Percentiles rank a stretch among this genome's conserved stretches.
Conservation (phyloP, 2,888 invertebrate genomes). For the Andrena flavipes region DNA sequence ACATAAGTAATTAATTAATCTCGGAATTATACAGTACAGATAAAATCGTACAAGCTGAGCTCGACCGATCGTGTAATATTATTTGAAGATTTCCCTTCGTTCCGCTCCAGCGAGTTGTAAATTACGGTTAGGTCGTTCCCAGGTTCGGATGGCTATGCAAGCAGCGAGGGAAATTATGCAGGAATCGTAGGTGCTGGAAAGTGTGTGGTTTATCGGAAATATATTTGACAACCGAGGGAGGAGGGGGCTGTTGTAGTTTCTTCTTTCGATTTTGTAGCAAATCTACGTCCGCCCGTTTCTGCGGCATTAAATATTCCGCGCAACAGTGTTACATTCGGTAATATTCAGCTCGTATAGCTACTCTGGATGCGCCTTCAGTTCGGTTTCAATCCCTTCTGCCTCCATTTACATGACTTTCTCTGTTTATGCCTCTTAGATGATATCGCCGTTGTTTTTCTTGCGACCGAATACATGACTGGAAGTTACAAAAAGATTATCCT, state of each 20-base stretch:
- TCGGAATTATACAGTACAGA: conserved; percentile 46
- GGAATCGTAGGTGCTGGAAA: too few relatives aligned
- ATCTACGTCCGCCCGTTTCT: conserved; percentile 17
- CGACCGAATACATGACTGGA: conserved; percentile 39
- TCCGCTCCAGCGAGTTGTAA: not conserved
- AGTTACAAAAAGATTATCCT: conserved; percentile 15
- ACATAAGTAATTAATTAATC: conserved; percentile 64
- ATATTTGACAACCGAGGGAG: not conserved
- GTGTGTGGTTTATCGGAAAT: not conserved
- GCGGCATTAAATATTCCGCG: conserved; percentile 51
- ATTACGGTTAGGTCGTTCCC: not conserved
- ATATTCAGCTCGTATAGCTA: conserved; percentile 56
- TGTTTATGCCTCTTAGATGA: conserved; percentile 53
- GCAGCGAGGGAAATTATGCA: too few relatives aligned
- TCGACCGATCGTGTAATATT: not conserved
- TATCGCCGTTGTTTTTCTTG: conserved; percentile 49
- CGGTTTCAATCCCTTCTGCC: conserved; percentile 46
- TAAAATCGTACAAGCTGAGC: conserved; percentile 10
- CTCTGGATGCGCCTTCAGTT: conserved; percentile 54
- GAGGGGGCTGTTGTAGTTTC: not conserved
- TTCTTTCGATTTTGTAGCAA: conserved; percentile 7
- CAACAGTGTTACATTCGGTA: conserved; percentile 52
- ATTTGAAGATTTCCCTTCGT: not conserved
- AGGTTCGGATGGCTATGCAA: too few relatives aligned
- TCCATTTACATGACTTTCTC: conserved; percentile 58